phyloP scores from a whole-genome alignment of 2,888 invertebrate genomes.

The Branchellion lobata region DNA sequence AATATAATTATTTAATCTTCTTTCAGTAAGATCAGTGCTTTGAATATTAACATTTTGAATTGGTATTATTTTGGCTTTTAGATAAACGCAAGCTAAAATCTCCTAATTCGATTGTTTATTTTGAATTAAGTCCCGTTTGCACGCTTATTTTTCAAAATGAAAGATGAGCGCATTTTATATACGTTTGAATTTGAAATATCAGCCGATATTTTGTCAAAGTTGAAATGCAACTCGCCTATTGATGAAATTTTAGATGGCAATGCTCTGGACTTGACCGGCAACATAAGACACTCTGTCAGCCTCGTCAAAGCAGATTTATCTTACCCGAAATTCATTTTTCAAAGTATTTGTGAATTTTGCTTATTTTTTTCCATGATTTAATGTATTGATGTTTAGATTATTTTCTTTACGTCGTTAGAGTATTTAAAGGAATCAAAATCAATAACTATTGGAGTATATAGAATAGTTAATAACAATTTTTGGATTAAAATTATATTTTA shows the following conservation, averaged over 20 bases:
- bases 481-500: neutral
- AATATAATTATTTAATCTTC: too few relatives aligned
- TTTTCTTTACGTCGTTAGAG: neutral
- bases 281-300: constrained; percentile 2
- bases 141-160: neutral
- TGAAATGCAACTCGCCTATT: neutral
- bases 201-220: constrained; percentile 2
- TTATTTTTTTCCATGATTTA: neutral
- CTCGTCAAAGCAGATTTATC: neutral
- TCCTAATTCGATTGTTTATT: neutral
- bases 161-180: constrained; percentile 4
- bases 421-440: neutral
- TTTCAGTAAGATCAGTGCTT: too few relatives aligned
- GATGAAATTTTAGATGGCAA: constrained; percentile 2
- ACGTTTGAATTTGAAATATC: constrained; percentile 9
- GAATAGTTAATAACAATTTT: too few relatives aligned
- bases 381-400: neutral
- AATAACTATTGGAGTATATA: neutral
- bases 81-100: constrained; percentile 4
- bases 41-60: too few relatives aligned
- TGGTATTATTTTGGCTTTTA: neutral
- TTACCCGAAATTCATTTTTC: neutral
- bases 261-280: constrained; percentile 16
- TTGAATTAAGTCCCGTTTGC: neutral
- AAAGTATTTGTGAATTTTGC: neutral